phyloP scores from a whole-genome alignment of 1,140 invertebrate genomes.

The Diprion similis region DNA sequence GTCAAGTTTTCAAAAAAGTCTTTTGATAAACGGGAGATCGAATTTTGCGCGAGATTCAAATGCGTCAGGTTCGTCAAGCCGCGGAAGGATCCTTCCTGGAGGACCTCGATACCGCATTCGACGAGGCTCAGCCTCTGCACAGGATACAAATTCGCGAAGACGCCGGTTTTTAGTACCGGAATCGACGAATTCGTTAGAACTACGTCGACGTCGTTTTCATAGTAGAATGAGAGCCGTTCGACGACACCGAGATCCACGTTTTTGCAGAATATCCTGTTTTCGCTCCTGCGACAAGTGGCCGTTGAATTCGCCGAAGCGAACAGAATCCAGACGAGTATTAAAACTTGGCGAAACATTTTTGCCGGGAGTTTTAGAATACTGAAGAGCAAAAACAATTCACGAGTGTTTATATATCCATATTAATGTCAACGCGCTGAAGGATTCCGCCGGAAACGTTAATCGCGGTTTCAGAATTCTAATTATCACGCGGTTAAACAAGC shows the following conservation, averaged over 20 bases:
- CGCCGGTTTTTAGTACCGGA: neutral
- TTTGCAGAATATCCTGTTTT: neutral
- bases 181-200: neutral
- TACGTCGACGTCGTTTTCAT: neutral
- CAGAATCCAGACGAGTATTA: neutral
- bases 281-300: neutral
- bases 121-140: neutral
- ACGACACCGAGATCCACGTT: neutral
- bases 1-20: neutral
- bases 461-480: too few species aligned
- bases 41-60: neutral
- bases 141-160: neutral
- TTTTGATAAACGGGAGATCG: neutral
- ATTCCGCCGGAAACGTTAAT: too few species aligned
- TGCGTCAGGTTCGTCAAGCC: neutral
- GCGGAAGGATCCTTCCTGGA: neutral
- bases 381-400: too few species aligned
- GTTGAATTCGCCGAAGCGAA: neutral
- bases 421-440: too few species aligned
- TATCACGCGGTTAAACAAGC: too few species aligned
- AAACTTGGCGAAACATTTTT: neutral
- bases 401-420: too few species aligned
- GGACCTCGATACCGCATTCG: neutral
- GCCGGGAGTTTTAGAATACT: too few species aligned
- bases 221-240: neutral